A percentile compares a stretch with the other conserved stretches of the same genome.
phyloP scores from a whole-genome alignment of 92 coral and sea anemone genomes.

The Phymanthus crucifer region DNA sequence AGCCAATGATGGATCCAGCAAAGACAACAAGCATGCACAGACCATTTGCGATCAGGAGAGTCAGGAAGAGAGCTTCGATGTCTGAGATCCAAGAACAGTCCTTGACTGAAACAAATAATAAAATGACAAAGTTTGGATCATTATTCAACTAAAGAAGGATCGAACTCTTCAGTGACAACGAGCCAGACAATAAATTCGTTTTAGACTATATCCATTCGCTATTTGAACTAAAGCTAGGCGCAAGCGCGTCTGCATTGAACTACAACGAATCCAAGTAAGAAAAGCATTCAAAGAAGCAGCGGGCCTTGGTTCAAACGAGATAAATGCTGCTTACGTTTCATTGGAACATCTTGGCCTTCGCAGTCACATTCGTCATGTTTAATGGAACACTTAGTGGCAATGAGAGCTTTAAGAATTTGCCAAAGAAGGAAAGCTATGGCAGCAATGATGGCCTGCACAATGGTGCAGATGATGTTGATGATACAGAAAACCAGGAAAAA shows the following conservation, averaged over 20 bases:
- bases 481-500: slow-evolving; percentile 62
- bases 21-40: slow-evolving; percentile 47
- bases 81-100: slow-evolving; percentile 53
- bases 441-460: slow-evolving; percentile 53
- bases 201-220: too few relatives aligned
- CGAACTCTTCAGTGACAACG: too few relatives aligned
- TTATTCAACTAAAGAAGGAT: too few relatives aligned
- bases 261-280: too few relatives aligned
- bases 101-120: slow-evolving; percentile 39
- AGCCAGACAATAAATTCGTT: too few relatives aligned
- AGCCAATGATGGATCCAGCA: slow-evolving; percentile 78
- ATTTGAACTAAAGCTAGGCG: too few relatives aligned
- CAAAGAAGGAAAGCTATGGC: slow-evolving; percentile 47
- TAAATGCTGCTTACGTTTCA: slow-evolving; percentile 39
- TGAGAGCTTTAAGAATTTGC: slow-evolving; percentile 42
- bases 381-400: slow-evolving; percentile 31
- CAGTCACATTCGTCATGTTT: slow-evolving; percentile 40
- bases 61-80: slow-evolving; percentile 54
- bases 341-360: slow-evolving; percentile 10
- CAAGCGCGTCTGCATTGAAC: background rate
- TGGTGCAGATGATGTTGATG: slow-evolving; percentile 45
- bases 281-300: too few relatives aligned
- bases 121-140: too few relatives aligned
- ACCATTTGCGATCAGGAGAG: slow-evolving; percentile 45
- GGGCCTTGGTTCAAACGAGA: background rate